phyloP scores from a whole-genome alignment of 2,888 invertebrate species.

The Drosophila prolongata region DNA sequence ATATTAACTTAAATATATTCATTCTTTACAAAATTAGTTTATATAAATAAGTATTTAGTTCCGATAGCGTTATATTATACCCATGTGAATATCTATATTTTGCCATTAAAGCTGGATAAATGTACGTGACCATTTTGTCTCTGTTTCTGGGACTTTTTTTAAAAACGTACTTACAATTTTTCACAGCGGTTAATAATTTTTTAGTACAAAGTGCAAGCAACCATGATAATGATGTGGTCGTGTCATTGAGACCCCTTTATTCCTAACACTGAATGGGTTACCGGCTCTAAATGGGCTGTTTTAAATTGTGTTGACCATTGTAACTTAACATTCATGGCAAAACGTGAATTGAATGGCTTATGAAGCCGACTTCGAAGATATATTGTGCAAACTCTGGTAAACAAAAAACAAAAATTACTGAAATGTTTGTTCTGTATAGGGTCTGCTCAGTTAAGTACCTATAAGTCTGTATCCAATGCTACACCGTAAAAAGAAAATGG shows the following conservation, averaged over 20 bases:
- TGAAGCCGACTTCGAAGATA: slow-evolving; percentile 16
- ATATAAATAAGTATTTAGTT: neutral
- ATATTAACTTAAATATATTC: neutral
- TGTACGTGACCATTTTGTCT: slow-evolving; percentile 16
- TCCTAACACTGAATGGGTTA: slow-evolving; percentile 18
- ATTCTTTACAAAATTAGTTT: neutral
- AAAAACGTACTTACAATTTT: slow-evolving; percentile 20
- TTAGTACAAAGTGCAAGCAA: slow-evolving; percentile 20
- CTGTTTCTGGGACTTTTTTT: slow-evolving; percentile 13
- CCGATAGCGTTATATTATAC: neutral
- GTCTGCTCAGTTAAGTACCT: slow-evolving; percentile 11
- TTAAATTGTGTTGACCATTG: slow-evolving; percentile 33
- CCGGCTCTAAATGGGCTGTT: slow-evolving; percentile 21
- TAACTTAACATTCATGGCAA: slow-evolving; percentile 34
- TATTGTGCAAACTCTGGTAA: slow-evolving; percentile 13
- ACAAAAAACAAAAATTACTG: slow-evolving; percentile 16
- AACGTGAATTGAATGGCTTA: slow-evolving; percentile 31
- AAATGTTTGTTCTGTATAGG: slow-evolving; percentile 23
- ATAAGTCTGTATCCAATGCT: slow-evolving; percentile 9
- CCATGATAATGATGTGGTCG: slow-evolving; percentile 22
- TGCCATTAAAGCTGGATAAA: slow-evolving; percentile 2
- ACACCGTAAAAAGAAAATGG: slow-evolving; percentile 4
- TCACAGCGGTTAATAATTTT: slow-evolving; percentile 11
- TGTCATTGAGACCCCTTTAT: slow-evolving; percentile 34
- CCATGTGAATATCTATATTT: neutral